phyloP scores from a whole-genome alignment of 2,797 vertebrate genomes.

The Channallabes apus region DNA sequence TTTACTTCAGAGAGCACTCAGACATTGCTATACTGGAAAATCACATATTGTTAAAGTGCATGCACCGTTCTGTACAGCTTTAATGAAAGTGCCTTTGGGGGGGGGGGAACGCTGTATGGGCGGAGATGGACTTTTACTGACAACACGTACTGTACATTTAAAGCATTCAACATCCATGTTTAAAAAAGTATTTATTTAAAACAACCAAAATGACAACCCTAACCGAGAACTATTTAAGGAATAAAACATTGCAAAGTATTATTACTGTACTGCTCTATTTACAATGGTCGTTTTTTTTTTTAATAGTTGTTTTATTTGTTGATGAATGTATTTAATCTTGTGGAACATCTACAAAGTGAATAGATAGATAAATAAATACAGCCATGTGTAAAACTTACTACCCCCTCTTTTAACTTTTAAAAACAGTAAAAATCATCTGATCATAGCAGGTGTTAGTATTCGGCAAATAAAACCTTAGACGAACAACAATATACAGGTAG shows the following conservation, averaged over 20 bases:
- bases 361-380: no score
- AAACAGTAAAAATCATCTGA: no score
- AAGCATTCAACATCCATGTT: background rate
- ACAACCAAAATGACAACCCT: background rate
- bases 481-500: no score
- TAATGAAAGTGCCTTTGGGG: background rate
- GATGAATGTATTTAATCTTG: background rate
- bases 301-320: background rate
- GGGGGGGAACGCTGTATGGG: no score
- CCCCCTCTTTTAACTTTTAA: no score
- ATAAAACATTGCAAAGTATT: background rate
- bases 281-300: background rate
- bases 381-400: no score
- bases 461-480: no score
- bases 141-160: background rate
- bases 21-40: conserved; percentile 15
- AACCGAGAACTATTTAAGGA: background rate
- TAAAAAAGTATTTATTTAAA: background rate
- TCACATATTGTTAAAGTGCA: conserved; percentile 15
- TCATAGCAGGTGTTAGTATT: no score
- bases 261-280: background rate
- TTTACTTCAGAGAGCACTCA: conserved; percentile 44
- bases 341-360: background rate
- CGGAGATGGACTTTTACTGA: no score
- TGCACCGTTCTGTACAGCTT: background rate